A percentile compares a stretch with the other conserved stretches of the same genome.
Evolutionary conservation across 2,113 vertebrate species (phyloP).

Genomic region (Poeciliopsis retropinna): DNA sequence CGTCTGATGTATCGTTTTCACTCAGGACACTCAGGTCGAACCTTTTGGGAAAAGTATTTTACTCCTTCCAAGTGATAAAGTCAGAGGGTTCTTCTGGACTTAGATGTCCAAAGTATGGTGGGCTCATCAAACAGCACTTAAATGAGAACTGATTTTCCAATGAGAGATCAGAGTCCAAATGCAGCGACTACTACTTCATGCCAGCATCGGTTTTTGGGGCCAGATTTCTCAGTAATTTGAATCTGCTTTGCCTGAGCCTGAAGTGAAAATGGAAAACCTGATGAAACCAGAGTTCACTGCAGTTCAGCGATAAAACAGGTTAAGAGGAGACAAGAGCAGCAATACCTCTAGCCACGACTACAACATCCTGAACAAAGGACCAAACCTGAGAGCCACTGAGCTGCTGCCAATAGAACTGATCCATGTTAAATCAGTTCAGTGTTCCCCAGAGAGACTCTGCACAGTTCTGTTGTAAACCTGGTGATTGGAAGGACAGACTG

Average conservation of each 20-base stretch:
- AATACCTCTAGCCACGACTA: slow-evolving; percentile 47
- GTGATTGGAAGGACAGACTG: slow-evolving; percentile 69
- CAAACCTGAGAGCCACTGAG: slow-evolving; percentile 47
- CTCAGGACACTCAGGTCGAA: slow-evolving; percentile 28
- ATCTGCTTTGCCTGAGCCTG: slow-evolving; percentile 10
- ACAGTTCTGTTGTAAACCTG: slow-evolving; percentile 61
- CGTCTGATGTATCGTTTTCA: slow-evolving; percentile 43
- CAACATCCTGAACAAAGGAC: slow-evolving; percentile 64
- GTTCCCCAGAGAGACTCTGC: slow-evolving; percentile 47
- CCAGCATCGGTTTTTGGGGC: slow-evolving; percentile 31
- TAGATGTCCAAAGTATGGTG: slow-evolving; percentile 59
- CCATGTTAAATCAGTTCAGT: slow-evolving; percentile 63
- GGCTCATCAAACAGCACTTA: slow-evolving; percentile 58
- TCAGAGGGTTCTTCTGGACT: slow-evolving; percentile 54
- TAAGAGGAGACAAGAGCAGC: slow-evolving; percentile 49
- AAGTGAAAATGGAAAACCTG: slow-evolving; percentile 19
- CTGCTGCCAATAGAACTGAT: slow-evolving; percentile 56
- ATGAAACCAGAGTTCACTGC: slow-evolving; percentile 39
- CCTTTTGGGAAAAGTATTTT: slow-evolving; percentile 52
- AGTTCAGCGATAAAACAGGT: slow-evolving; percentile 51
- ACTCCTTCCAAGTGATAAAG: slow-evolving; percentile 32
- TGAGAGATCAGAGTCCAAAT: slow-evolving; percentile 41
- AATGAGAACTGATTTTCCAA: slow-evolving; percentile 59
- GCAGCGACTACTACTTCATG: slow-evolving; percentile 15
- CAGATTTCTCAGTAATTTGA: slow-evolving; percentile 38